Evolutionary conservation across 2,797 vertebrate genomes (phyloP), one percentile per base, ranked within the genome.

Genomic region (Aplochiton taeniatus): DNA sequence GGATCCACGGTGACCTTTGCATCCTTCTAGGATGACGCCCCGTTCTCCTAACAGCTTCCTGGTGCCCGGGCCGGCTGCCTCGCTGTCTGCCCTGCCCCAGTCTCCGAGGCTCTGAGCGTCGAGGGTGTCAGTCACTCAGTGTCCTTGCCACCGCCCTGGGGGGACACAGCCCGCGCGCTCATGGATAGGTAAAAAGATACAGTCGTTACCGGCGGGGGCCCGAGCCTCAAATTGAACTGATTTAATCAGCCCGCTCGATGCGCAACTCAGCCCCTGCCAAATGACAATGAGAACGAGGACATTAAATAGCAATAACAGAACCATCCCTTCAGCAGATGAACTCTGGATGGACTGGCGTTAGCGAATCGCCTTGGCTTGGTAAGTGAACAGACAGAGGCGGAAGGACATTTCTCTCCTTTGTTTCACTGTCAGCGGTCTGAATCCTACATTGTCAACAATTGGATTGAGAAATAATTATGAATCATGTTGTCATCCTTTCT

Each of bases 231-330:
- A 77, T 69, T 69, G 61, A 80, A 80, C 81, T 72, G 74, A 87
- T 88, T 82, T 80, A 87, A 85, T 84, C 78, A 80, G 77, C 77
- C 41, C 63, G 49, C 74, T 85, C 82, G 51, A 85, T 83, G 70
- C 72, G 54, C 66, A 63, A 58, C 78, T 83, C 79, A 82, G 82
- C 85, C 84, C 79, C 78, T 84, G 82, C 81, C 80, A 84, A 77
- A 82, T 75, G 82, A 79, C 87, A 86, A 73, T 70, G 79, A 80
- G 79, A 87, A 79, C 64, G 81, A 84, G 80, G 85, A 80, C 76
- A 72, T 89, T 82, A 83, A 88, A 83, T 53, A 65, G 72, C 68
- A 73, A 76, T 75, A 76, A 80, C 70, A 69, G 67, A 78, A 71
- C 65, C 74, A 16, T 66, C 50, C 61, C 3, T 49, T 49, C 67